phyloP scores from a whole-genome alignment of 2,888 invertebrate genomes.

The Scaeva pyrastri region DNA sequence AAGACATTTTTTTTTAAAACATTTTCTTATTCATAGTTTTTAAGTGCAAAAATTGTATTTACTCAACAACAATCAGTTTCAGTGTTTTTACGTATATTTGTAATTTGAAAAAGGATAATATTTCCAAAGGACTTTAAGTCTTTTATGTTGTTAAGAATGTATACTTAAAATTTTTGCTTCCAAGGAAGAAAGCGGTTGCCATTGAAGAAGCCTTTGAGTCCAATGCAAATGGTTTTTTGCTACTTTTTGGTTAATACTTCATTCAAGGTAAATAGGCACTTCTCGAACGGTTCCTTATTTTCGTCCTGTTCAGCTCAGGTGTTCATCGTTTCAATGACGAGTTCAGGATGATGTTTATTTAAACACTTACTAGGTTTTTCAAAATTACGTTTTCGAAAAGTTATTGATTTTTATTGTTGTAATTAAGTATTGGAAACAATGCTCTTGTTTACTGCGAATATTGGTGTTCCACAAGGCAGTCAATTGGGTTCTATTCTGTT shows the following conservation, averaged over 20 bases:
- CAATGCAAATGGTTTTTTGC: slow-evolving; percentile 9
- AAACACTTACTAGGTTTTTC: too few species aligned
- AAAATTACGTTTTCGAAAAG: too few species aligned
- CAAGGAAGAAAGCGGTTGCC: neutral
- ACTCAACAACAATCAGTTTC: slow-evolving; percentile 65
- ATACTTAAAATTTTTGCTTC: neutral
- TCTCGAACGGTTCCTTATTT: too few species aligned
- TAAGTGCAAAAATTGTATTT: slow-evolving; percentile 64
- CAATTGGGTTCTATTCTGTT: too few species aligned
- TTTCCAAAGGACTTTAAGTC: neutral
- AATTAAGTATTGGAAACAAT: too few species aligned
- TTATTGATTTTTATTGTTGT: too few species aligned
- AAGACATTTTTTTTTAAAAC: slow-evolving; percentile 40
- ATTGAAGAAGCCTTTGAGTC: slow-evolving; percentile 2
- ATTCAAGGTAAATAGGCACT: neutral
- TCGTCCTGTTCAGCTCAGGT: neutral
- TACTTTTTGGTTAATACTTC: slow-evolving; percentile 30
- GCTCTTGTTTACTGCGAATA: too few species aligned
- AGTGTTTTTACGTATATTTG: slow-evolving; percentile 20
- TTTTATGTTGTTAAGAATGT: neutral
- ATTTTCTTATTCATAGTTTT: slow-evolving; percentile 37
- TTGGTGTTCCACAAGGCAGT: too few species aligned
- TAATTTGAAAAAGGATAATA: neutral
- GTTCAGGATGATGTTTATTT: too few species aligned
- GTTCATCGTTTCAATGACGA: neutral